These are phyloP conservation scores for Hypomecis punctinalis DNA, from an alignment of 2,888 invertebrate genomes.

Conservation along the genomic window DNA sequence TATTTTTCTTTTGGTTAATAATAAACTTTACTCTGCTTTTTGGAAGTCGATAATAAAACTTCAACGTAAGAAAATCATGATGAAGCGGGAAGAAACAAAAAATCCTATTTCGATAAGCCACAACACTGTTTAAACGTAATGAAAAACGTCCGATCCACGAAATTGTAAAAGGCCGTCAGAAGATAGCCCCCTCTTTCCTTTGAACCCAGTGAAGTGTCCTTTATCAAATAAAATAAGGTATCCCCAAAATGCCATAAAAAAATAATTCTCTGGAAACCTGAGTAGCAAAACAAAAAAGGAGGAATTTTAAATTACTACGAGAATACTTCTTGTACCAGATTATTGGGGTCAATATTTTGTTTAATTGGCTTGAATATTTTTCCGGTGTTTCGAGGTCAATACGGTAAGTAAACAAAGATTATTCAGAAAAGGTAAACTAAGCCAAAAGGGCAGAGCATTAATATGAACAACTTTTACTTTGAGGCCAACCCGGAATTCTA, in stretches of 20 bases:
- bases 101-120: background rate
- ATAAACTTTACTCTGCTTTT: no score
- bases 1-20: no score
- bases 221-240: constrained; percentile 6
- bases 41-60: no score
- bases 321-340: background rate
- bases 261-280: constrained; percentile 2
- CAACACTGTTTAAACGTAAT: background rate
- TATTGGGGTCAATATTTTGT: background rate
- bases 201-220: constrained; percentile 11
- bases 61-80: background rate
- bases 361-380: background rate
- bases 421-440: no score
- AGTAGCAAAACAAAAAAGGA: background rate
- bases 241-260: background rate
- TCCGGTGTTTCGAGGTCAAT: no score
- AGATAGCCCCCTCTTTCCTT: background rate
- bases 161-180: constrained; percentile 12
- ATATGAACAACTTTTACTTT: no score
- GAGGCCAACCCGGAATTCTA: no score
- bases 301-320: background rate
- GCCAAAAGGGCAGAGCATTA: no score
- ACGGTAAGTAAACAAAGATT: no score
- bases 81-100: background rate
- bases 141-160: background rate